Conservation (phyloP, 2,113 vertebrate species). For the Mormoops blainvillei region DNA sequence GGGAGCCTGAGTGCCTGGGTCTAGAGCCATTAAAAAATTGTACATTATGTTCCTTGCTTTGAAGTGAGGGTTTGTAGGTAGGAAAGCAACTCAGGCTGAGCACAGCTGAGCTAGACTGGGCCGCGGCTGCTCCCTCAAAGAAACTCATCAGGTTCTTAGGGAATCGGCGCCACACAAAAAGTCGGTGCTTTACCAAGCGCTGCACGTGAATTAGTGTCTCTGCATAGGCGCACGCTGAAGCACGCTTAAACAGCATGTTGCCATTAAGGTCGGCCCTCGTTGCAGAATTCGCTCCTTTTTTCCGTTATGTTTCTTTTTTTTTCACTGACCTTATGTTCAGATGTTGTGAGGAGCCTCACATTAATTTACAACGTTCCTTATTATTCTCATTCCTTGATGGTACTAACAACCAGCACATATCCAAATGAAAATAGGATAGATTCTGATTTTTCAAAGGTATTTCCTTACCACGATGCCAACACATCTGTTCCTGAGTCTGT, state of each 20-base stretch:
- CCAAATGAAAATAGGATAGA: background rate
- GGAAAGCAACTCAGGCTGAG: slow-evolving; percentile 91
- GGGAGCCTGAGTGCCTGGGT: slow-evolving; percentile 95
- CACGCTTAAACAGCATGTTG: background rate
- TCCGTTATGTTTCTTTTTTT: background rate
- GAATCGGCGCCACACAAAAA: slow-evolving; percentile 82
- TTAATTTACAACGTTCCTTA: background rate
- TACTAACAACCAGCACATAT: background rate
- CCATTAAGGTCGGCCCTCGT: background rate
- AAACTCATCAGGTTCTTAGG: slow-evolving; percentile 84
- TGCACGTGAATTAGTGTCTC: background rate
- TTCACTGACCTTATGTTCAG: background rate
- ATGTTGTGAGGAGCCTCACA: background rate
- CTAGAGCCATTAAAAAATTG: slow-evolving; percentile 99
- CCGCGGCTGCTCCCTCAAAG: slow-evolving; percentile 91
- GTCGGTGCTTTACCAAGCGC: slow-evolving; percentile 83
- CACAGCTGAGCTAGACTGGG: slow-evolving; percentile 92
- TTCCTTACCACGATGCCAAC: background rate
- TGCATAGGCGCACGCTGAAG: background rate
- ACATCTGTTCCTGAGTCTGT: background rate
- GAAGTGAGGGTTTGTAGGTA: slow-evolving; percentile 95
- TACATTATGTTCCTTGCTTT: slow-evolving; percentile 99
- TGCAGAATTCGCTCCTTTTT: background rate
- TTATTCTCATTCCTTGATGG: background rate
- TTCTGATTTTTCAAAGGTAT: background rate